Conservation (phyloP, 2,888 invertebrate genomes). For the Acanthosepion lycidas region DNA sequence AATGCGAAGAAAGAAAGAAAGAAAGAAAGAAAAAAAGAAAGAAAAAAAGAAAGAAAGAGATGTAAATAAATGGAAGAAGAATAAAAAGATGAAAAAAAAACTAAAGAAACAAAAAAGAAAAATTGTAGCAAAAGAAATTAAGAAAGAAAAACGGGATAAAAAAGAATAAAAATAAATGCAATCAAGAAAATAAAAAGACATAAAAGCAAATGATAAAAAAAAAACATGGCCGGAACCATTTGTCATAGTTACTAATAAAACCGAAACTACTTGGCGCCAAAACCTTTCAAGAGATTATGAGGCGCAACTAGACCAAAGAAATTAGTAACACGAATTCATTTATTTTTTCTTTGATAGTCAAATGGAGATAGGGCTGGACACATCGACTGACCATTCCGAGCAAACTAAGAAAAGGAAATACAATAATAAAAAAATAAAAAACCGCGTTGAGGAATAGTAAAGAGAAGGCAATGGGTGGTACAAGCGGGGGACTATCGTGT, state of each 20-base stretch:
- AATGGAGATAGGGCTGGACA: background rate
- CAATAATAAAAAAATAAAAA: background rate
- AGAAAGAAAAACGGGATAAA: too few relatives aligned
- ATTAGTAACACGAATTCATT: background rate
- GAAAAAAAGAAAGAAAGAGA: background rate
- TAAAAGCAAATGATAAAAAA: background rate
- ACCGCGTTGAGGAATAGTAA: background rate
- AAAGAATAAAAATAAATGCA: too few relatives aligned
- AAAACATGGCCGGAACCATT: background rate
- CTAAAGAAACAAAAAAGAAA: too few relatives aligned
- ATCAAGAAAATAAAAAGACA: background rate
- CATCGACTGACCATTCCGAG: background rate
- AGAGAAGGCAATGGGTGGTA: background rate
- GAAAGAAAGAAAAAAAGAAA: background rate
- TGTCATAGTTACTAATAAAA: background rate
- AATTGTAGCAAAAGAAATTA: too few relatives aligned
- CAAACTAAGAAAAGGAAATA: background rate
- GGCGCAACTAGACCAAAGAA: background rate
- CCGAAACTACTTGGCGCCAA: background rate
- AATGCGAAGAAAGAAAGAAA: background rate
- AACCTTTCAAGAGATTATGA: background rate
- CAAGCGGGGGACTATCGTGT: background rate
- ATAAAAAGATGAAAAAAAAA: background rate
- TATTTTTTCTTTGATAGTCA: background rate
- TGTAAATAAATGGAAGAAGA: background rate